phyloP scores from a whole-genome alignment of 2,797 vertebrate genomes.

The Scolopax rusticola region DNA sequence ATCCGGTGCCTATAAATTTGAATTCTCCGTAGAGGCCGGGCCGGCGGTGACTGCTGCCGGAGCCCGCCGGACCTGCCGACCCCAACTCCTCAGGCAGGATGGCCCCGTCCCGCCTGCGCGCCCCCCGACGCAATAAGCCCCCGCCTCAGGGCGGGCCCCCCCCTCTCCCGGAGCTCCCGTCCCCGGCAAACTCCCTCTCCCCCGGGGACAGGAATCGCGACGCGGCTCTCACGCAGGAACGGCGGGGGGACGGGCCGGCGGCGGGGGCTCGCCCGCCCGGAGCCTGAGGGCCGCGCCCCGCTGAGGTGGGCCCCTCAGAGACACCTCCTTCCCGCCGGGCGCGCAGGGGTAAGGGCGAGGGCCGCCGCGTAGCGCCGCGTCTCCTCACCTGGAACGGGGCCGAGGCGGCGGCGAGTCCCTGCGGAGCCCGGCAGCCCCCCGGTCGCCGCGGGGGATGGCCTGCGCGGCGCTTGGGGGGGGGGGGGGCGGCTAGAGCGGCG shows the following conservation, averaged over 20 bases:
- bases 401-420: background rate
- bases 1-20: background rate
- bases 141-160: background rate
- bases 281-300: conserved; percentile 4
- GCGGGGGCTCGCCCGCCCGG: background rate
- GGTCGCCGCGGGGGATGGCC: background rate
- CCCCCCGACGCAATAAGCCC: background rate
- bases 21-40: conserved; percentile 5
- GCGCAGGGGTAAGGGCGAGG: background rate
- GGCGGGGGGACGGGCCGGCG: background rate
- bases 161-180: background rate
- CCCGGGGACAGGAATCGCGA: background rate
- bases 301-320: background rate
- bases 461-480: background rate
- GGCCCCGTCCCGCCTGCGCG: background rate
- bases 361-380: background rate
- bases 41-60: background rate
- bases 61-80: background rate
- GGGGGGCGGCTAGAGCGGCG: background rate
- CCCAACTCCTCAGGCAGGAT: background rate
- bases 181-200: background rate
- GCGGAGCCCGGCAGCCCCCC: background rate
- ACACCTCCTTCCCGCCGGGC: background rate
- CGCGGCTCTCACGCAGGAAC: background rate
- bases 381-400: conserved; percentile 74